Conservation (phyloP, 2,113 vertebrate species). For the Ceyx margarethae region DNA sequence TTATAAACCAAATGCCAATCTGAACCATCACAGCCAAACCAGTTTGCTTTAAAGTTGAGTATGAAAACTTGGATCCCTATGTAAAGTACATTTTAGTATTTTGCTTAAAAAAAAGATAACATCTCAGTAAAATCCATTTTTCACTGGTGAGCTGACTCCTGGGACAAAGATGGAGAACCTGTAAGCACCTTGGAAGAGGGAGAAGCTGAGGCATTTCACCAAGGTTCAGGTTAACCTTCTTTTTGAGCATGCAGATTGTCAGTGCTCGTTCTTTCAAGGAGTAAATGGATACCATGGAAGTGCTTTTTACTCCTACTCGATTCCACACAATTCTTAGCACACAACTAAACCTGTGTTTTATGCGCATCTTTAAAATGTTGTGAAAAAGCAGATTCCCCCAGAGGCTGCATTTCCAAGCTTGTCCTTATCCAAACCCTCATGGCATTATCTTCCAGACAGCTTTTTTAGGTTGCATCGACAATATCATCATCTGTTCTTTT, state of each 20-base stretch:
- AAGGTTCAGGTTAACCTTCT: background rate
- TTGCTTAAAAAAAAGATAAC: background rate
- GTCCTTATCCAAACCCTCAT: background rate
- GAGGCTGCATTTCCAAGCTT: background rate
- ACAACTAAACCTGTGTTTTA: background rate
- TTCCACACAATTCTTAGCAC: background rate
- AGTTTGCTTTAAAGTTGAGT: background rate
- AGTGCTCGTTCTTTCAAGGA: background rate
- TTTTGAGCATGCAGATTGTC: background rate
- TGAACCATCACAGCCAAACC: rapidly evolving
- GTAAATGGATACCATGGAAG: background rate
- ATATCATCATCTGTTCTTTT: background rate
- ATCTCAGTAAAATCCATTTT: background rate
- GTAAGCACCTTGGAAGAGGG: background rate
- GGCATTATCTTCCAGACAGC: background rate
- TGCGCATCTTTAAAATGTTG: background rate
- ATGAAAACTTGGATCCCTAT: background rate
- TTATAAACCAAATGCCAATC: background rate
- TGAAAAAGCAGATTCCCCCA: background rate
- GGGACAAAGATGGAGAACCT: background rate
- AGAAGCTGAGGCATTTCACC: background rate
- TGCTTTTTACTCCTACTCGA: background rate
- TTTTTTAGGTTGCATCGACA: background rate
- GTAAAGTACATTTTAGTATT: background rate
- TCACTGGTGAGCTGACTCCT: background rate